A percentile compares a stretch with the other conserved stretches of the same genome.
These are phyloP conservation scores for Upupa epops DNA, from an alignment of 2,113 vertebrate species.

Conservation along the genomic window DNA sequence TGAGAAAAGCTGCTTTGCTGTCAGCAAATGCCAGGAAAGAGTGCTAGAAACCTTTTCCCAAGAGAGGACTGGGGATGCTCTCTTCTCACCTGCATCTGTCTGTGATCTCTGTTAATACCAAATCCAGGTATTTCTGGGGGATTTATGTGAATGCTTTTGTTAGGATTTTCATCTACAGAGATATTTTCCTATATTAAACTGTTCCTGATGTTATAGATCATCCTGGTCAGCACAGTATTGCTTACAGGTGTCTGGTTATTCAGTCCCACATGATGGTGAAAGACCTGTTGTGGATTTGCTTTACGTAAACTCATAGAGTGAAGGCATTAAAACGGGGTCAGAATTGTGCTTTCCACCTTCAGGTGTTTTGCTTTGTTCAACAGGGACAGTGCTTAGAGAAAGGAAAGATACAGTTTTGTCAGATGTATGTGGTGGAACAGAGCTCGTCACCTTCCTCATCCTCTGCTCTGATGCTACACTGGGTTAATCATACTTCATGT, in stretches of 20 bases:
- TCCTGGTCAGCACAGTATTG: background rate
- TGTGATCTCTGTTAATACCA: background rate
- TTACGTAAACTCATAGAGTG: background rate
- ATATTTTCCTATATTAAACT: background rate
- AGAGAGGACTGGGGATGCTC: background rate
- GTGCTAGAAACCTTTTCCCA: background rate
- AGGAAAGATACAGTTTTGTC: background rate
- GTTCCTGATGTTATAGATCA: background rate
- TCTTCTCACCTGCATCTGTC: background rate
- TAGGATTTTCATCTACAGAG: background rate
- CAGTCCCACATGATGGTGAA: background rate
- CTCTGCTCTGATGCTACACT: background rate
- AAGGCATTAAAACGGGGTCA: background rate
- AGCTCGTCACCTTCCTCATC: background rate
- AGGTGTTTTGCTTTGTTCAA: background rate
- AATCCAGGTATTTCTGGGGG: background rate
- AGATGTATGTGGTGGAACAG: background rate
- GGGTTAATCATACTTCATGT: background rate
- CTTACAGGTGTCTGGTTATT: background rate
- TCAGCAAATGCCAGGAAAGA: background rate
- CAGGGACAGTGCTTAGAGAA: background rate
- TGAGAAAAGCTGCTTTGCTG: background rate
- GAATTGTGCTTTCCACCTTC: background rate
- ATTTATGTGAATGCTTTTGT: background rate
- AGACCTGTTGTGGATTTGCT: background rate